These are phyloP conservation scores for Corynorhinus townsendii DNA, from an alignment of 2,113 vertebrate species.

Conservation along the genomic window DNA sequence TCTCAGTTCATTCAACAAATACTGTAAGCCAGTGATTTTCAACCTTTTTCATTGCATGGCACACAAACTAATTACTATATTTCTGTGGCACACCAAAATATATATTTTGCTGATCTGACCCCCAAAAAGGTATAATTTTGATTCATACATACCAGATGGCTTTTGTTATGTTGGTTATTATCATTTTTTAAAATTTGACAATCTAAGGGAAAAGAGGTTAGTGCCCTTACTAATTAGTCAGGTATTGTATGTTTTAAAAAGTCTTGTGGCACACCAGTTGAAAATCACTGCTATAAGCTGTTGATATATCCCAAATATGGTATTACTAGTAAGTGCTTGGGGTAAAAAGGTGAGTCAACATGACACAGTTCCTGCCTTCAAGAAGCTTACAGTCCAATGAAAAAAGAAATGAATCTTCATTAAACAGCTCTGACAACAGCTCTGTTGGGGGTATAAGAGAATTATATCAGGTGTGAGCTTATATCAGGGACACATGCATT, in stretches of 20 bases:
- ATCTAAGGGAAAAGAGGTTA: not conserved
- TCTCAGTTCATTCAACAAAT: not conserved
- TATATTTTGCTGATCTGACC: not conserved
- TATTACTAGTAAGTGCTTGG: not conserved
- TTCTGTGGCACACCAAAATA: not conserved
- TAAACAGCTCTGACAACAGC: not conserved
- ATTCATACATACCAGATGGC: not conserved
- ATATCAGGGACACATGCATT: not conserved
- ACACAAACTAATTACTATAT: not conserved
- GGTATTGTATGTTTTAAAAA: not conserved
- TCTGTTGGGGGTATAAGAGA: not conserved
- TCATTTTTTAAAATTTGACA: not conserved
- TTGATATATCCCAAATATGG: not conserved
- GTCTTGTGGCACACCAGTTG: not conserved
- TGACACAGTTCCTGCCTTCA: not conserved
- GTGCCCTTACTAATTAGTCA: not conserved
- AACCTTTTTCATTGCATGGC: not conserved
- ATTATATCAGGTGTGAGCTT: not conserved
- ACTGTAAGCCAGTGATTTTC: not conserved
- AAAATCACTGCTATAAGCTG: not conserved
- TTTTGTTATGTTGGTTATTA: not conserved
- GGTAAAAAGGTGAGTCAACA: not conserved
- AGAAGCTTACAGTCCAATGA: not conserved
- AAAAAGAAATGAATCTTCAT: not conserved
- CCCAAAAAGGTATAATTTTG: not conserved